These are phyloP conservation scores for Egretta garzetta DNA, from an alignment of 2,113 vertebrate species.

Conservation along the genomic window DNA sequence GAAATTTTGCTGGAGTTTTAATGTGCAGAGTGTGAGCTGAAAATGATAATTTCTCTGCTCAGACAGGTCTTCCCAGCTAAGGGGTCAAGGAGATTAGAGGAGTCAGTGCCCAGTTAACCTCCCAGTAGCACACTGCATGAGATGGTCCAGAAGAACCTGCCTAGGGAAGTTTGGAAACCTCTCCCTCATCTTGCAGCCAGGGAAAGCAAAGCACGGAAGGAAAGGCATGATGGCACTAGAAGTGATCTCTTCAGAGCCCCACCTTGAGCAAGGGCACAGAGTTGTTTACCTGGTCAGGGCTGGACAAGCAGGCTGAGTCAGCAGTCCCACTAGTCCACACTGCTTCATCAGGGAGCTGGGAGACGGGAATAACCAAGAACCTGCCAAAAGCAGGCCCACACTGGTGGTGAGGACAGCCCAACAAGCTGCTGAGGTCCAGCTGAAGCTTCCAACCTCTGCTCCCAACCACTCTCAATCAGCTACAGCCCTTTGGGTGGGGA, in stretches of 20 bases:
- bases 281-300: background rate
- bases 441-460: background rate
- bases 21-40: background rate
- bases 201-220: background rate
- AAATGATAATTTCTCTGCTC: background rate
- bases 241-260: background rate
- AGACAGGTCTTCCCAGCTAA: background rate
- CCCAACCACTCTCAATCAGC: background rate
- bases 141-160: background rate
- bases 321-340: rapidly evolving
- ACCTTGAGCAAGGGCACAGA: background rate
- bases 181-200: background rate
- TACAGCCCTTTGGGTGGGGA: background rate
- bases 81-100: background rate
- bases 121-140: background rate
- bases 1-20: background rate
- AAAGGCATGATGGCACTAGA: background rate
- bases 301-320: background rate
- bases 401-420: background rate
- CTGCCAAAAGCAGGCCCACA: background rate
- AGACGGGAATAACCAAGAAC: background rate
- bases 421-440: background rate
- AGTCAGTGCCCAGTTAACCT: background rate
- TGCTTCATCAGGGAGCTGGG: background rate
- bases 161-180: background rate